Percentiles rank a stretch among this genome's conserved stretches.
phyloP scores from a whole-genome alignment of 2,797 vertebrate genomes.

The Platyrinchus mystaceus region DNA sequence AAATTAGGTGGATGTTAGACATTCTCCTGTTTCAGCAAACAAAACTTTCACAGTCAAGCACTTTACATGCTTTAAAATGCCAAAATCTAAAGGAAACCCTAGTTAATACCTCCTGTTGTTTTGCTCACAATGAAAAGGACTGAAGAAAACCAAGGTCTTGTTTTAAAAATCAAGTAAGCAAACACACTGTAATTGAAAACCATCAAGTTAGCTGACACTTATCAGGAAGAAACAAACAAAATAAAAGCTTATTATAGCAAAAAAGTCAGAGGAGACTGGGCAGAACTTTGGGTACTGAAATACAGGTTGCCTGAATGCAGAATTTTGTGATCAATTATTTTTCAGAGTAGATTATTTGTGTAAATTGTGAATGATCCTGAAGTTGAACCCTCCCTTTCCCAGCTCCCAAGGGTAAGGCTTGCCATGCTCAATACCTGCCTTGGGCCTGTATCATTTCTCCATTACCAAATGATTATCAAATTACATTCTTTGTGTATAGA shows the following conservation, averaged over 20 bases:
- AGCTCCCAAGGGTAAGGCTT: not conserved
- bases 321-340: not conserved
- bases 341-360: not conserved
- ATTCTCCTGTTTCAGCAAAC: not conserved
- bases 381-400: not conserved
- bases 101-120: not conserved
- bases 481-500: not conserved
- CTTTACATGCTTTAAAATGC: not conserved
- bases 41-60: not conserved
- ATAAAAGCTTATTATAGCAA: not conserved
- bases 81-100: not conserved
- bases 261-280: not conserved
- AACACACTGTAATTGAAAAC: not conserved
- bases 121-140: not conserved
- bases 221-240: not conserved
- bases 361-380: not conserved
- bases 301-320: not conserved
- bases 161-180: not conserved
- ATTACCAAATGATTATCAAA: not conserved
- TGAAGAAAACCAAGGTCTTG: not conserved
- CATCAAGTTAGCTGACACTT: not conserved
- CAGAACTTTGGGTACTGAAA: not conserved
- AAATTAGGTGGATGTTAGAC: not conserved
- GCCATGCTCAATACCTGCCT: not conserved
- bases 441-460: not conserved